phyloP scores from a whole-genome alignment of 2,888 invertebrate genomes.

The Chouioia cunea region DNA sequence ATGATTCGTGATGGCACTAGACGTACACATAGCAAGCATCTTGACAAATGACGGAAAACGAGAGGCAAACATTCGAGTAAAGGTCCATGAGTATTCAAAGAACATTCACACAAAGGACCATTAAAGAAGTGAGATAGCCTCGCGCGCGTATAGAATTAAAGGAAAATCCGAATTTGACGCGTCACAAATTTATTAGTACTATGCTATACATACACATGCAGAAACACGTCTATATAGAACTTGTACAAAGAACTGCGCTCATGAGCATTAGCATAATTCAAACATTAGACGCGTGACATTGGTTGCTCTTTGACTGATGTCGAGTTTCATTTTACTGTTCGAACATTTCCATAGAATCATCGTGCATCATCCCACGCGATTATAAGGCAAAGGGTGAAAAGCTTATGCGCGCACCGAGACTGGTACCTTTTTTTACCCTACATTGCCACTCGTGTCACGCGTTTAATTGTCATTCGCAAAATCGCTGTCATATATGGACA shows the following conservation, averaged over 20 bases:
- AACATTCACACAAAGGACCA: constrained; percentile 25
- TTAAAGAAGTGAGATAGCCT: neutral
- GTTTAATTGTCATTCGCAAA: constrained; percentile 23
- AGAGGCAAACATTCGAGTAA: constrained; percentile 21
- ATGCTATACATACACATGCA: neutral
- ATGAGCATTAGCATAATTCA: constrained; percentile 43
- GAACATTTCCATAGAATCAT: constrained; percentile 47
- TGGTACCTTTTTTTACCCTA: too few relatives aligned
- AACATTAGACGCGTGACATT: constrained; percentile 38
- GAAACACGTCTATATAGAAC: neutral
- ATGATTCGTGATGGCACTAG: constrained; percentile 22
- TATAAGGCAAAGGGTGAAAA: constrained; percentile 41
- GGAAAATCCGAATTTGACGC: neutral
- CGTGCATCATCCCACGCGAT: constrained; percentile 45
- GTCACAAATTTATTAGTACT: constrained; percentile 38
- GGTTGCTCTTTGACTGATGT: constrained; percentile 10
- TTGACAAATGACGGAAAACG: constrained; percentile 38
- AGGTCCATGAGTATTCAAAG: constrained; percentile 20
- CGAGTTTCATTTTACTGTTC: constrained; percentile 29
- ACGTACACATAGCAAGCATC: neutral
- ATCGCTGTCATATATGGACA: neutral
- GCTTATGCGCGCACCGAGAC: neutral
- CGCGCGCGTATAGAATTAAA: neutral
- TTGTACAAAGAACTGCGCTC: neutral
- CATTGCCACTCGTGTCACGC: constrained; percentile 2